Evolutionary conservation across 2,113 vertebrate genomes (phyloP), one percentile per base, ranked within the genome.

Genomic region (Ornithorhynchus anatinus): DNA sequence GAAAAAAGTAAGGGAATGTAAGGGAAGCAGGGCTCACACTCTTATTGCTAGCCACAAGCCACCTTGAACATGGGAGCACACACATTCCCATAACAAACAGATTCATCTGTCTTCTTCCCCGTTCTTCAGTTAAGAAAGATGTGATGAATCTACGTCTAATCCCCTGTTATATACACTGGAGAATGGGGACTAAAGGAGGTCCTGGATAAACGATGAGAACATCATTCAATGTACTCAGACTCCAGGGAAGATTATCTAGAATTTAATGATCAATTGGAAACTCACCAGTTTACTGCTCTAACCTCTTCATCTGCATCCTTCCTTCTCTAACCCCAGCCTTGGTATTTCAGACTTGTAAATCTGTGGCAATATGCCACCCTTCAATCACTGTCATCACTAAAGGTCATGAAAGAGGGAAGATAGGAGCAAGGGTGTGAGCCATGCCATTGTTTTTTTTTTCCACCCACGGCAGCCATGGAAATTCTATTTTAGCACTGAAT

Each of bases 101-200:
- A 13, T 8, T 15, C 31, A n/a, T 3, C 3, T 19, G 25, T 16
- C 19, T 6, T 15, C 22, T 45, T 59, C 68, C 13, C 44, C 37
- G 59, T 48, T 43, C 39, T 23, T 47, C 38, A 54, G 25, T 51
- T 43, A 75, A 31, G 12, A 43, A 32, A 67, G 64, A 78, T 64
- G 11, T 5, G 7, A 32, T 9, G 38, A 35, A 52, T 51, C 47
- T n/a, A 35, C 44, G 56, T 31, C 29, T 17, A 59, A 32, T 32
- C 31, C 63, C 59, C 45, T 5, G 7, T 12, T 57, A 40, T 10
- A 4, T 22, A 61, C 37, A n/a, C 58, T 32, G 1, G 47, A 14
- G 45, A 38, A 53, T 23, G 14, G 25, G 39, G 17, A 25, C 10
- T 56, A 56, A 59, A 62, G 27, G 32, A 57, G 29, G 40, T 42